A percentile compares a stretch with the other conserved stretches of the same genome.
These are phyloP conservation scores for Ostrea denselamellosa DNA, from an alignment of 1,140 invertebrate genomes.

Conservation along the genomic window DNA sequence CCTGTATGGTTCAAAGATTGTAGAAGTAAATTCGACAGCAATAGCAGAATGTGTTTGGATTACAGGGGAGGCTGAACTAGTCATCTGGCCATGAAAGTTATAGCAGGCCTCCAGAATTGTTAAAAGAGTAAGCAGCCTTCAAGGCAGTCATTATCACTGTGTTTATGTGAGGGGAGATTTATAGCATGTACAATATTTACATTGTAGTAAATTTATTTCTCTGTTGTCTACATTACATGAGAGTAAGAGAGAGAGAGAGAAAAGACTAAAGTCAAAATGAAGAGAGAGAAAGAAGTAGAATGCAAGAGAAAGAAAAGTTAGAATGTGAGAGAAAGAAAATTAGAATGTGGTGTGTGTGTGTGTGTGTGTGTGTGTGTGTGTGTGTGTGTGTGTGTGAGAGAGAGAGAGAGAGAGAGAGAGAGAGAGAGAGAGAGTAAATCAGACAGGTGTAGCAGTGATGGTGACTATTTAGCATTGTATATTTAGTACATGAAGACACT, in stretches of 20 bases:
- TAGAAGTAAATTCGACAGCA: not conserved
- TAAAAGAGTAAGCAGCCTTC: not conserved
- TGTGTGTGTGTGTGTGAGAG: no score
- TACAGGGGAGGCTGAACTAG: not conserved
- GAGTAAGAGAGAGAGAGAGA: not conserved
- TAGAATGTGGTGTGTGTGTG: no score
- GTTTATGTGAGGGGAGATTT: conserved; percentile 16
- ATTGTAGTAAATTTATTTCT: conserved; percentile 33
- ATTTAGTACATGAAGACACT: no score
- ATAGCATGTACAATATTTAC: conserved; percentile 27
- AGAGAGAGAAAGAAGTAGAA: not conserved
- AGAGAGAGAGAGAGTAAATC: no score
- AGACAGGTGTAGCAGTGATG: no score
- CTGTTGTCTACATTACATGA: not conserved
- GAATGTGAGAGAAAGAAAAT: no score
- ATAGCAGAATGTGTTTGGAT: not conserved
- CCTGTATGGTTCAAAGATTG: not conserved
- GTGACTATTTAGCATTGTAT: no score
- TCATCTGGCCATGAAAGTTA: not conserved
- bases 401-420: not conserved
- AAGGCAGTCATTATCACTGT: not conserved
- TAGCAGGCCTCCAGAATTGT: not conserved
- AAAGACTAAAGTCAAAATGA: not conserved
- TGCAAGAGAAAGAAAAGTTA: not conserved
- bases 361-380: no score